A percentile compares a stretch with the other conserved stretches of the same genome.
phyloP scores from a whole-genome alignment of 1,140 invertebrate species.

The Trichonephila inaurata region DNA sequence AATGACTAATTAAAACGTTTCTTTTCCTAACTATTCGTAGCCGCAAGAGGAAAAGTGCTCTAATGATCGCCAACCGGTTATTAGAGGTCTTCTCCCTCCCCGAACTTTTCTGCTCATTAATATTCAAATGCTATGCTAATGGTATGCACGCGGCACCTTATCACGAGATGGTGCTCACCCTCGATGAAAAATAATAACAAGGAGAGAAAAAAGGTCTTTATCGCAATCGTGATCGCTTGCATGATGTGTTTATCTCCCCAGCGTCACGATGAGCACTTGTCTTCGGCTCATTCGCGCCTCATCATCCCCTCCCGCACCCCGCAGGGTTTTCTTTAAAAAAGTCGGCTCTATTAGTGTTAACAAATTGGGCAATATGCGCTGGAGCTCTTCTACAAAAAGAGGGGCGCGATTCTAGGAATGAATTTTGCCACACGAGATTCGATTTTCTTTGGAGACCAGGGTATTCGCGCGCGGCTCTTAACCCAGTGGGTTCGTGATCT shows the following conservation, averaged over 20 bases:
- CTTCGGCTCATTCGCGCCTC: slow-evolving; percentile 35
- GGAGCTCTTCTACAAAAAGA: too few relatives aligned
- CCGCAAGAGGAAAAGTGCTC: too few relatives aligned
- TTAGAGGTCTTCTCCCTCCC: not conserved
- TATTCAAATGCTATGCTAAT: slow-evolving; percentile 73
- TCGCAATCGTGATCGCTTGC: slow-evolving; percentile 41
- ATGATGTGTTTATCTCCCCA: slow-evolving; percentile 69
- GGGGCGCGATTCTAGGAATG: too few relatives aligned
- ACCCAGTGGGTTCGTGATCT: too few relatives aligned
- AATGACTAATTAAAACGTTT: not conserved
- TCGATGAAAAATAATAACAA: slow-evolving; percentile 5
- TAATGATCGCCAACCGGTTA: not conserved
- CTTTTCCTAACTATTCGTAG: not conserved
- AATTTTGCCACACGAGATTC: too few relatives aligned
- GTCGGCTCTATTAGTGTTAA: too few relatives aligned
- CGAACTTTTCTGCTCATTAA: slow-evolving; percentile 15
- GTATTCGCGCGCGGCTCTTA: too few relatives aligned
- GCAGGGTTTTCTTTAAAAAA: too few relatives aligned
- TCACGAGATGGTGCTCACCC: not conserved
- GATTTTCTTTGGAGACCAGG: too few relatives aligned
- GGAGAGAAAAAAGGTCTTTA: slow-evolving; percentile 37
- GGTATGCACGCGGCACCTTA: slow-evolving; percentile 36
- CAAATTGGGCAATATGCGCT: too few relatives aligned
- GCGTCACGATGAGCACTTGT: slow-evolving; percentile 42
- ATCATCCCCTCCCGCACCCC: not conserved